phyloP scores from a whole-genome alignment of 2,888 invertebrate species.

The Plebejus argus region DNA sequence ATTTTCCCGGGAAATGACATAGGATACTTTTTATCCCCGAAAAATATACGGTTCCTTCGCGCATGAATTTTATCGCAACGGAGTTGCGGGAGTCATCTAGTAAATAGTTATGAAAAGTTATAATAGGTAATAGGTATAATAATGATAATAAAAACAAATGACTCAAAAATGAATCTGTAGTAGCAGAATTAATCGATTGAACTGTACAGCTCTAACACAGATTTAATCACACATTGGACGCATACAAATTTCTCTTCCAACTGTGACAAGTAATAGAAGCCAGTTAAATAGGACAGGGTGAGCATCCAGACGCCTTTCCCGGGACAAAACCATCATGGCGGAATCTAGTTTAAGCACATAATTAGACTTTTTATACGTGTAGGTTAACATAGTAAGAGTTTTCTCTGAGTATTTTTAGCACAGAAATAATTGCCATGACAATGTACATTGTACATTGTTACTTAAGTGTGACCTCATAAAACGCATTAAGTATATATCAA shows the following conservation, averaged over 20 bases:
- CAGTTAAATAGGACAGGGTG: slow-evolving; percentile 22
- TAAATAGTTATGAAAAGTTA: too few species aligned
- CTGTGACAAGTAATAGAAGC: slow-evolving; percentile 28
- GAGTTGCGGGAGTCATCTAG: too few species aligned
- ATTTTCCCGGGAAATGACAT: too few species aligned
- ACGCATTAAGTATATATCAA: too few species aligned
- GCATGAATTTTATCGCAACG: too few species aligned
- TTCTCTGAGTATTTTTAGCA: background rate
- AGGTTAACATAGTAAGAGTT: background rate
- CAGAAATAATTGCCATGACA: background rate
- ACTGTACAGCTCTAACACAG: background rate
- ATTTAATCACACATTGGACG: slow-evolving; percentile 17
- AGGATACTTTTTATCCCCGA: too few species aligned
- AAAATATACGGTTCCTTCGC: too few species aligned
- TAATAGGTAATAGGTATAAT: too few species aligned
- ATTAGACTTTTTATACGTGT: slow-evolving; percentile 6
- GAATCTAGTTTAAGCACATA: slow-evolving; percentile 17
- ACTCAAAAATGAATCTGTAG: too few species aligned
- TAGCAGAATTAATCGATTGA: background rate
- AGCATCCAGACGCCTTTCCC: background rate
- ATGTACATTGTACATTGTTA: too few species aligned
- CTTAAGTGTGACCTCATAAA: too few species aligned
- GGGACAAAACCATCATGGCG: slow-evolving; percentile 8
- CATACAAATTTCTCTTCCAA: slow-evolving; percentile 26
- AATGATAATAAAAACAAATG: too few species aligned